These are phyloP conservation scores for Chloropsis hardwickii DNA, from an alignment of 2,113 vertebrate species.

Conservation along the genomic window DNA sequence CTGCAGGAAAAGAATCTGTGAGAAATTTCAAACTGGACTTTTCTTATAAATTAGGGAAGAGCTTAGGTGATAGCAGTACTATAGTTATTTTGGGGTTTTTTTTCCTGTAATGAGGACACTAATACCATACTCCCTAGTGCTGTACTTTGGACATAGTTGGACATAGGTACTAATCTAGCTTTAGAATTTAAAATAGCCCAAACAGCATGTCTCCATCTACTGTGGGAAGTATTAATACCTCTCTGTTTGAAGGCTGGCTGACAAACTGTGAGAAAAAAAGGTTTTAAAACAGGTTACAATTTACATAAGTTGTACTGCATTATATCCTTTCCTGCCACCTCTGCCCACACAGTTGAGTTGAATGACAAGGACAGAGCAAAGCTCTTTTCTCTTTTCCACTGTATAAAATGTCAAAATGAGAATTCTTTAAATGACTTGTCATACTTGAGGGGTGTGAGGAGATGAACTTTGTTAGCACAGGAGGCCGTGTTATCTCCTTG, in stretches of 20 bases:
- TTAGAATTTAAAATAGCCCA: not conserved
- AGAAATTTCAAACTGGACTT: not conserved
- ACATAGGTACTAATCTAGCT: not conserved
- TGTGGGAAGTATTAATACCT: not conserved
- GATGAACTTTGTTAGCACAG: not conserved
- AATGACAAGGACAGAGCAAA: not conserved
- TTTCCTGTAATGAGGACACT: not conserved
- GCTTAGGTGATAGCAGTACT: not conserved
- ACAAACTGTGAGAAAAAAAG: not conserved
- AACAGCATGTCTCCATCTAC: not conserved
- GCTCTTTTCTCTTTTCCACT: not conserved
- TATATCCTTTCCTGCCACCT: not conserved
- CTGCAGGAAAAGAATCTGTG: not conserved
- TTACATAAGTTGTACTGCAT: not conserved
- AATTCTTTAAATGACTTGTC: not conserved
- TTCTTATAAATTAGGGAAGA: not conserved
- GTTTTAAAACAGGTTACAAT: not conserved
- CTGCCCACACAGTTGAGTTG: not conserved
- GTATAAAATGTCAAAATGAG: not conserved
- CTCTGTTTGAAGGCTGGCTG: not conserved
- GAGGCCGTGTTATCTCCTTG: not conserved
- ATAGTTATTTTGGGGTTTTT: fast-evolving
- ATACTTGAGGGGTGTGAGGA: fast-evolving
- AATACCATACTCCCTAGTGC: not conserved
- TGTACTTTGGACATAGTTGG: not conserved